These are phyloP conservation scores for Stercorarius parasiticus DNA, from an alignment of 2,113 vertebrate species.

Conservation along the genomic window DNA sequence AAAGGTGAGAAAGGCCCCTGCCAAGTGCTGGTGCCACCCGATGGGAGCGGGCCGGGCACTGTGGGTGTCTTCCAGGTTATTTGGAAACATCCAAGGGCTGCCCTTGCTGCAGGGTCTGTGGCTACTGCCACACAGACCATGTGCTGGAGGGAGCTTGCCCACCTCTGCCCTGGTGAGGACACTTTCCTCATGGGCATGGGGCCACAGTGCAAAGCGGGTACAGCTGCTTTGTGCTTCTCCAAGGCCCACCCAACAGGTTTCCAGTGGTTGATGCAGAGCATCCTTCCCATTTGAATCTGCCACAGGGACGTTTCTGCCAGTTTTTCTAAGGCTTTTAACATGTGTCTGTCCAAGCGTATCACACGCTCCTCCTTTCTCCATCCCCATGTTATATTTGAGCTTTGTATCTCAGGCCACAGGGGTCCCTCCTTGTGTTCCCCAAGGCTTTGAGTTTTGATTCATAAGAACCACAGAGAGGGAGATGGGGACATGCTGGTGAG, in stretches of 20 bases:
- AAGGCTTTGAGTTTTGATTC: neutral
- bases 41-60: neutral
- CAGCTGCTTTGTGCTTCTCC: neutral
- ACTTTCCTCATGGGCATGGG: neutral
- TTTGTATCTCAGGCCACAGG: neutral
- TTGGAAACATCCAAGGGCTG: neutral
- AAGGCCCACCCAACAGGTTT: neutral
- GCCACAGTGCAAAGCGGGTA: rapidly evolving
- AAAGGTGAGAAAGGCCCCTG: neutral
- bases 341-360: neutral
- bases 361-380: neutral
- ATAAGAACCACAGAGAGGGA: neutral
- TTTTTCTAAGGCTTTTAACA: neutral
- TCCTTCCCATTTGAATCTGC: neutral
- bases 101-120: neutral
- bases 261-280: too few species aligned
- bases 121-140: neutral
- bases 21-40: neutral
- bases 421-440: neutral
- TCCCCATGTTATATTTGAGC: neutral
- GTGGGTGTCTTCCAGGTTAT: neutral
- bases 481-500: neutral
- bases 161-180: neutral
- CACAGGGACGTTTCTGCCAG: neutral
- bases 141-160: neutral